A percentile compares a stretch with the other conserved stretches of the same genome.
Conservation (phyloP, 2,888 invertebrate species). For the Trissoscelio sp. region DNA sequence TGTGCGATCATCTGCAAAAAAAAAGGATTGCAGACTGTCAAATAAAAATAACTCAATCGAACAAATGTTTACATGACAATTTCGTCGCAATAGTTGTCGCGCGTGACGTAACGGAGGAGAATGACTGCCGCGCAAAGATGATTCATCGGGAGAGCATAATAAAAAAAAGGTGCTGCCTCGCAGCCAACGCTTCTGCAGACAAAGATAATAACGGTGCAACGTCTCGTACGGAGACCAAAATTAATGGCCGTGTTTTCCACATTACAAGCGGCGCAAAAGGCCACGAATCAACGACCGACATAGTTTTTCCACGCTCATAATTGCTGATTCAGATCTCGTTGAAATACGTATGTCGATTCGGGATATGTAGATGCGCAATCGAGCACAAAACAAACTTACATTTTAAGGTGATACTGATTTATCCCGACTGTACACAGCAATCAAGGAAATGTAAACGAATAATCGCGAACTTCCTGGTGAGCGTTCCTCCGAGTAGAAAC, state of each 20-base stretch:
- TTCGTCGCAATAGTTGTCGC: conserved; percentile 48
- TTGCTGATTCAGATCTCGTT: not conserved
- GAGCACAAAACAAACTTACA: conserved; percentile 14
- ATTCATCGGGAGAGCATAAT: conserved; percentile 56
- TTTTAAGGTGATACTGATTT: conserved; percentile 34
- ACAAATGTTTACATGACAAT: conserved; percentile 34
- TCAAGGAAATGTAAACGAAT: conserved; percentile 31
- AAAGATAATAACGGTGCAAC: conserved; percentile 63
- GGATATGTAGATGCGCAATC: not conserved
- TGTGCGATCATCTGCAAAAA: too few relatives aligned
- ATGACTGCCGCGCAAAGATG: conserved; percentile 61
- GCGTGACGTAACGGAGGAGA: conserved; percentile 57
- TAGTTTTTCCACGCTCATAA: not conserved
- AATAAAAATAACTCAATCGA: too few relatives aligned
- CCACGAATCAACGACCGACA: conserved; percentile 8
- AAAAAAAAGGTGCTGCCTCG: conserved; percentile 48
- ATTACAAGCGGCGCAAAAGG: conserved; percentile 8
- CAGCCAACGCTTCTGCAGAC: conserved; percentile 53
- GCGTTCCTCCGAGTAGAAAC: not conserved
- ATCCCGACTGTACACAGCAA: conserved; percentile 11
- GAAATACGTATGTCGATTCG: not conserved
- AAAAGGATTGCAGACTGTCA: too few relatives aligned
- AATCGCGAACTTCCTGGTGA: conserved; percentile 33
- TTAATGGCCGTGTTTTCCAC: conserved; percentile 30
- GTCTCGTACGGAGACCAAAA: conserved; percentile 21